Evolutionary conservation across 2,797 vertebrate species (phyloP), one percentile per base, ranked within the genome.

Genomic region (Pipistrellus pygmaeus): DNA sequence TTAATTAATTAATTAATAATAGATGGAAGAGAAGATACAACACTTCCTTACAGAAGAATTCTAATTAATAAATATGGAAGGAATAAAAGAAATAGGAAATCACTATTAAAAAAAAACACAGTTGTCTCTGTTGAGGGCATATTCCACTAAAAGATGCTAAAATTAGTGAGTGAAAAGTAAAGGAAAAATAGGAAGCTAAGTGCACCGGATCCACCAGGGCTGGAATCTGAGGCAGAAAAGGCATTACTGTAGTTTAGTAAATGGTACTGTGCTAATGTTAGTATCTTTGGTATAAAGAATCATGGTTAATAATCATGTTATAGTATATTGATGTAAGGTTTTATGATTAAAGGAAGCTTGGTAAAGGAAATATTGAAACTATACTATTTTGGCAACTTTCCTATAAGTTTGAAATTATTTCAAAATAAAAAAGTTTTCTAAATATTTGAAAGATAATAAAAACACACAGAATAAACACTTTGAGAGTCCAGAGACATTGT

Each of bases 361-460:
- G 21, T 25, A 88, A 90, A 78, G 32, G 8, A n/a, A 12, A n/a
- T 76, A 27, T 5, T 13, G 27, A 53, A 81, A 91, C 25, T 27
- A 18, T 7, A 20, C 32, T 87, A 48, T 80, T 72, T 85, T 80
- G 46, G 3, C 15, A 72, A 89, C 41, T 86, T 53, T 14, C 51
- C 30, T 80, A 0, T 82, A 81, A 75, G 8, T 81, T 30, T 86
- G 90, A 85, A 94, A 85, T 60, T 55, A 90, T 62, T 51, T 92
- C 18, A 73, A 94, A 86, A 69, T 51, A 55, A 62, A 62, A 76
- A 76, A 8, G 17, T 46, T 41, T 75, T 89, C 80, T n/a, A 64
- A 88, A 30, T 86, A 55, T 46, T 44, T 73, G 6, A 90, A 88
- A 71, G 66, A 55, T 41, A 60, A 62, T 38, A 23, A 55, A 77